These are phyloP conservation scores for Mechanitis messenoides DNA, from an alignment of 2,888 invertebrate genomes.

Conservation along the genomic window DNA sequence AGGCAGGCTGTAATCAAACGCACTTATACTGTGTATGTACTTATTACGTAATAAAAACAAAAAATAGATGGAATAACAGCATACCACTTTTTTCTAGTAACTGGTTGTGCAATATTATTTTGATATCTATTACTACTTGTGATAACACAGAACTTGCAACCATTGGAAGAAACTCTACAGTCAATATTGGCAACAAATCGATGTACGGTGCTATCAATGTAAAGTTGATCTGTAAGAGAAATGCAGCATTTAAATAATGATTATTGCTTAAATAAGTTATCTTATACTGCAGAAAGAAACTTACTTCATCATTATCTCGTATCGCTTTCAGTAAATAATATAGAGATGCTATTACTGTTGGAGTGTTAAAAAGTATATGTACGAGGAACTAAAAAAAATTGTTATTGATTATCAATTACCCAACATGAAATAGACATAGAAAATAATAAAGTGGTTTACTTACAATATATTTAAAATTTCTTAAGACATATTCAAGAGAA, in stretches of 20 bases:
- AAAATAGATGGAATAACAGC: neutral
- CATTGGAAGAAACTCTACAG: conserved; percentile 9
- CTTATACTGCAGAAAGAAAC: neutral
- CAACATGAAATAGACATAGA: no score
- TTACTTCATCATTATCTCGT: neutral
- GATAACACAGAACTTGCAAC: conserved; percentile 10
- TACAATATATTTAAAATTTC: neutral
- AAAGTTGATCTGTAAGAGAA: no score
- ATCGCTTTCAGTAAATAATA: neutral
- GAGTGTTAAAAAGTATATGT: neutral
- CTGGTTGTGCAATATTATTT: conserved; percentile 12
- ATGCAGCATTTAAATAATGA: no score
- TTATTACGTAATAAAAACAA: no score
- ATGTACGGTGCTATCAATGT: neutral
- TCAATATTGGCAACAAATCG: conserved; percentile 1
- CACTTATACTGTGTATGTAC: no score
- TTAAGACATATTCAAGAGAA: neutral
- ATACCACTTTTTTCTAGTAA: conserved; percentile 15
- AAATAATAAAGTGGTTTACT: neutral
- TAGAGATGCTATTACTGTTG: neutral
- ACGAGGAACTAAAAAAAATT: neutral
- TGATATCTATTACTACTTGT: conserved; percentile 8
- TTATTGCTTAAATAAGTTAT: no score
- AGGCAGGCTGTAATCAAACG: no score
- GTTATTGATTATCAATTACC: no score